Conservation (phyloP, 1,140 invertebrate species). For the Pseudobourletiella spinata region DNA sequence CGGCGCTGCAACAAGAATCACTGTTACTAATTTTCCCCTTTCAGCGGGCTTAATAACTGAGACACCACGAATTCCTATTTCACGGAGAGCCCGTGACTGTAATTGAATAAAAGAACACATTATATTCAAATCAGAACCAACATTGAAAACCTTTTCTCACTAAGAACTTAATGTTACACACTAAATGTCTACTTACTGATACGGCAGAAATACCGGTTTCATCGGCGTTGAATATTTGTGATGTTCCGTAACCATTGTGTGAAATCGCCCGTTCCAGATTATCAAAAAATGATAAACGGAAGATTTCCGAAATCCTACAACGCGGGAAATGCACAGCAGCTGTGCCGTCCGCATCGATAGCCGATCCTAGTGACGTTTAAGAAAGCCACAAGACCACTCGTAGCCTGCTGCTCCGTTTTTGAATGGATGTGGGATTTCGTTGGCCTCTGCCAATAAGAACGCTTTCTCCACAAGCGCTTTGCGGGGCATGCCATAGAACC, state of each 20-base stretch:
- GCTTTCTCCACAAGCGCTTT: background rate
- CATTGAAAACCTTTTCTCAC: too few relatives aligned
- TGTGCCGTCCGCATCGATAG: background rate
- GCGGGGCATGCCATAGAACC: background rate
- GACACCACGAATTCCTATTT: too few relatives aligned
- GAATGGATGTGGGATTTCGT: background rate
- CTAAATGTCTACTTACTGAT: too few relatives aligned
- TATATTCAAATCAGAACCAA: too few relatives aligned
- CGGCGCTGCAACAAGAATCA: too few relatives aligned
- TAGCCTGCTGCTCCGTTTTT: background rate
- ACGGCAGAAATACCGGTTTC: constrained; percentile 1
- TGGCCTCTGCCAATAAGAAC: background rate
- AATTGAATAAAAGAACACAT: too few relatives aligned
- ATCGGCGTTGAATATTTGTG: background rate
- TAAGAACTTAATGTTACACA: too few relatives aligned
- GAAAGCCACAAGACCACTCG: background rate
- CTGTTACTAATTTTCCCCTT: too few relatives aligned
- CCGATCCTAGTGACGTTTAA: background rate
- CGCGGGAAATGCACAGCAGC: background rate
- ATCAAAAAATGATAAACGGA: background rate
- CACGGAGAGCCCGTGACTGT: too few relatives aligned
- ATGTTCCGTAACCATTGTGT: background rate
- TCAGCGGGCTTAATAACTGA: too few relatives aligned
- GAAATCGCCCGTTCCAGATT: background rate
- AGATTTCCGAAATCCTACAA: background rate